Evolutionary conservation across 2,113 vertebrate species (phyloP).

Genomic region (Varanus salvator): DNA sequence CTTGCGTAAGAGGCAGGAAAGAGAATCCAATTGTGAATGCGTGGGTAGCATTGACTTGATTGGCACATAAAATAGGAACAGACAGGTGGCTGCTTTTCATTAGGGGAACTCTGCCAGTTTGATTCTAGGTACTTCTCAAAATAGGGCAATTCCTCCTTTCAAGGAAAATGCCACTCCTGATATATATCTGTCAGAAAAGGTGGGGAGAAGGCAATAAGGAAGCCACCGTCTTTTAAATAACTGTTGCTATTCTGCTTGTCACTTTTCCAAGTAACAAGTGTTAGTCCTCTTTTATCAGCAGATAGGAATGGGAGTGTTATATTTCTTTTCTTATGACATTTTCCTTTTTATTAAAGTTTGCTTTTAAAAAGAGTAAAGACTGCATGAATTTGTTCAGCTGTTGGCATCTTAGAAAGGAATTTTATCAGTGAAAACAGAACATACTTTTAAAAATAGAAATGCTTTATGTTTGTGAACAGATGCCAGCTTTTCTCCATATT

Average conservation of each 20-base stretch:
- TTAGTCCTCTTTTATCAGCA: background rate
- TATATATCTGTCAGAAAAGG: background rate
- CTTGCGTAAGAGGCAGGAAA: conserved; percentile 43
- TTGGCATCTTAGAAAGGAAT: background rate
- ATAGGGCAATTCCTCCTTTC: background rate
- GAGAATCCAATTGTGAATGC: conserved; percentile 12
- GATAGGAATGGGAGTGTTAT: background rate
- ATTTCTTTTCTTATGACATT: background rate
- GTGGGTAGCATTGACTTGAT: conserved; percentile 53
- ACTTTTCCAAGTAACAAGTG: accelerated
- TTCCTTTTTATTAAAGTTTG: too few relatives aligned
- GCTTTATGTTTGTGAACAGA: background rate
- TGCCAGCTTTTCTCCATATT: background rate
- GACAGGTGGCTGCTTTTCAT: conserved; percentile 39
- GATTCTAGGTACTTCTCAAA: conserved; percentile 25
- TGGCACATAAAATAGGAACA: conserved; percentile 47
- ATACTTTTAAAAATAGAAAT: background rate
- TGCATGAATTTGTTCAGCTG: background rate
- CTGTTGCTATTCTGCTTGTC: conserved; percentile 8
- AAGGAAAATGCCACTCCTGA: background rate
- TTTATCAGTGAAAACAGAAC: background rate
- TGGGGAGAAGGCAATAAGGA: conserved; percentile 3
- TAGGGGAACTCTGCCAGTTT: background rate
- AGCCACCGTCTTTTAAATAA: background rate
- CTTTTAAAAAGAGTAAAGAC: background rate